Percentiles rank a stretch among this genome's conserved stretches.
Conservation (phyloP, 2,797 vertebrate species). For the Synaphobranchus kaupii region DNA sequence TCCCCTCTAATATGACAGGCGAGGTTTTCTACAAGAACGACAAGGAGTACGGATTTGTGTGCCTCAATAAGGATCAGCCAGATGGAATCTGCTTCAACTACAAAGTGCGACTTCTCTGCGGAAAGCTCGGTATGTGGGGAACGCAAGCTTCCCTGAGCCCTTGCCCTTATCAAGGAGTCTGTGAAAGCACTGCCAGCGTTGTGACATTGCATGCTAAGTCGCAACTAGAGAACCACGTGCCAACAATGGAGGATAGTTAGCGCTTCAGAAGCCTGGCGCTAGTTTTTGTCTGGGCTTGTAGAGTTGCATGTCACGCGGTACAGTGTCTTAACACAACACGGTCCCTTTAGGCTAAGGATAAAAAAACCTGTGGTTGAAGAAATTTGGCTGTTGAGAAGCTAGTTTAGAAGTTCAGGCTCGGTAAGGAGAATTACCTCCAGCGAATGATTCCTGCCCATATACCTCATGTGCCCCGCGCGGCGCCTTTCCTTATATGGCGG, state of each 20-base stretch:
- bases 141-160: background rate
- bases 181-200: conserved; percentile 9
- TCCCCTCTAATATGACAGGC: conserved; percentile 72
- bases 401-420: conserved; percentile 19
- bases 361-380: background rate
- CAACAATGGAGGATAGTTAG: background rate
- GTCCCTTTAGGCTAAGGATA: background rate
- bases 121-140: conserved; percentile 81
- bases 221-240: background rate
- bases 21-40: conserved; percentile 85
- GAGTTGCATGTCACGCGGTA: conserved; percentile 6
- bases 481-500: background rate
- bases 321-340: background rate
- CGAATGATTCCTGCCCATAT: background rate
- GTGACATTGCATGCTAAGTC: conserved; percentile 17
- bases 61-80: conserved; percentile 79
- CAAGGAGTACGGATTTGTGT: conserved; percentile 87
- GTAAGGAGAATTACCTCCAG: conserved; percentile 7
- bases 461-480: background rate
- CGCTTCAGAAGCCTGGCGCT: background rate
- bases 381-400: background rate
- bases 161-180: conserved; percentile 15
- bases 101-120: conserved; percentile 90
- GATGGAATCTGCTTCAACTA: conserved; percentile 83
- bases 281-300: conserved; percentile 23